Conservation (phyloP, 2,888 invertebrate species). For the Dioctria linearis region DNA sequence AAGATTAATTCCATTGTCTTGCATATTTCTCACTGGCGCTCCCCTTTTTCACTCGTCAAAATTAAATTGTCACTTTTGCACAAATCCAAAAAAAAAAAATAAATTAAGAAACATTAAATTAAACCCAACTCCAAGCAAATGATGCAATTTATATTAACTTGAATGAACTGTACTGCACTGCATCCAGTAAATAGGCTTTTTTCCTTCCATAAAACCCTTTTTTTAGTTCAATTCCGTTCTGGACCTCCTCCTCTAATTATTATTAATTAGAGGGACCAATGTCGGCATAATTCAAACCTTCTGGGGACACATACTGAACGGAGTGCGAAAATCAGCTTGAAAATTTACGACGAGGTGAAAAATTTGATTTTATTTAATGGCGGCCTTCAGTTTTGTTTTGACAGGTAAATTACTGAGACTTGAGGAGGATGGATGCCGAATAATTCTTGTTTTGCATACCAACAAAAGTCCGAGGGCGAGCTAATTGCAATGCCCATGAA, state of each 20-base stretch:
- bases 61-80: conserved; percentile 51
- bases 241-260: conserved; percentile 41
- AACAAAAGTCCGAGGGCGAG: background rate
- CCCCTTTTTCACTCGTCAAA: conserved; percentile 21
- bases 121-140: background rate
- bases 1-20: no score
- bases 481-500: conserved; percentile 36
- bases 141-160: background rate
- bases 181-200: background rate
- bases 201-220: background rate
- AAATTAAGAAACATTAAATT: no score
- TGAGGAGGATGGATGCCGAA: conserved; percentile 22
- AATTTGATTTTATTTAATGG: conserved; percentile 53
- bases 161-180: background rate
- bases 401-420: conserved; percentile 49
- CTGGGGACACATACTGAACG: background rate
- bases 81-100: background rate
- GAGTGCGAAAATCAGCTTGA: conserved; percentile 44
- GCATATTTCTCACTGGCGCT: no score
- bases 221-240: background rate
- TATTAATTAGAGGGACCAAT: conserved; percentile 44
- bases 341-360: conserved; percentile 54
- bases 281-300: conserved; percentile 31
- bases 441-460: conserved; percentile 4
- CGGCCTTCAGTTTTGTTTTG: conserved; percentile 52